Base-by-base conservation (phyloP, 1,140 invertebrate genomes). In the Meloidogyne hapla region DNA sequence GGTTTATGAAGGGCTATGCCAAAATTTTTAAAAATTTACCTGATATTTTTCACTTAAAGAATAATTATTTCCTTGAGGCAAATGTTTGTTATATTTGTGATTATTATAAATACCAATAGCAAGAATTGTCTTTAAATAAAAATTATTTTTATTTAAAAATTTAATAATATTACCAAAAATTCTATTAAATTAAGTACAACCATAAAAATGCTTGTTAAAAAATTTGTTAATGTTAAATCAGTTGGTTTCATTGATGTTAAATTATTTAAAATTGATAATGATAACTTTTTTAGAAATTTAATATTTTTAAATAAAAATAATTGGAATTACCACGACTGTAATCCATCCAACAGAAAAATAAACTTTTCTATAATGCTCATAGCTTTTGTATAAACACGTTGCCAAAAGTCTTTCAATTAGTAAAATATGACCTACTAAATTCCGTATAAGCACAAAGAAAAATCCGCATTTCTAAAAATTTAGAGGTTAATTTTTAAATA, bases 321-420 rank as follows among this genome's bases (percentile, higher is more conserved):
- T 18, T 23, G 13, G 4, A 6, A 26, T 18, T 21, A 69, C 69
- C 38, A 45, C 8, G 9, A 45, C 6, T 10, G 9, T 38, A 26
- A 61, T 63, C 71, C 71, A 73, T 9, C 2, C 23, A 33, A 63
- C 1, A 21, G 21, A 63, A 64, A 73, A 73, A 40, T 61, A n/a
- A 0, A 38, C n/a, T 23, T 25, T 73, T 73, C 10, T 26, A 28
- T 64, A 73, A 25, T 64, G 12, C n/a, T 73, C 71, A 38, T 73
- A 63, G n/a, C n/a, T 15, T 33, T 73, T 73, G n/a, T 28, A 61
- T 26, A 61, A 61, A n/a, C 48, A 25, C 6, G 71, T 73, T 28
- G 45, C 71, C 4, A 63, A 25, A 33, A 73, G 56, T 2, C 71
- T 28, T 64, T 73, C 71, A 56, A 73, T 63, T 18, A 73, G 18